Percentiles rank a stretch among this genome's conserved stretches.
These are phyloP conservation scores for Ypsolopha scabrella DNA, from an alignment of 2,888 invertebrate species.

Conservation along the genomic window DNA sequence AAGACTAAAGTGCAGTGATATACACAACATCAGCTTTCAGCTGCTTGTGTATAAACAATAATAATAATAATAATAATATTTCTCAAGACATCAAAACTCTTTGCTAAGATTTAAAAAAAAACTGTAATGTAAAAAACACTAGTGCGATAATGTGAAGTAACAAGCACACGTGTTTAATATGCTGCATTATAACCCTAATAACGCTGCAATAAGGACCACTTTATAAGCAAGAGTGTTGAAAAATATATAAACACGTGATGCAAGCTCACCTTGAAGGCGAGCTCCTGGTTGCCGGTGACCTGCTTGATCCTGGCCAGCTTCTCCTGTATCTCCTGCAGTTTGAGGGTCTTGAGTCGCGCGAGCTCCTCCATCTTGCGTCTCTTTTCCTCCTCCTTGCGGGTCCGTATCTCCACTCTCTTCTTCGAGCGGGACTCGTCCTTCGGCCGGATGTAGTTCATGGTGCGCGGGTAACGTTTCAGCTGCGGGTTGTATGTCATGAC, in stretches of 20 bases:
- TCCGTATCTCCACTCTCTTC: conserved; percentile 80
- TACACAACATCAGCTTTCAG: too few relatives aligned
- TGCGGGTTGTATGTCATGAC: conserved; percentile 23
- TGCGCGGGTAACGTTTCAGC: conserved; percentile 93
- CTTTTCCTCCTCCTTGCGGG: conserved; percentile 84
- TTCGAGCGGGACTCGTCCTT: conserved; percentile 83
- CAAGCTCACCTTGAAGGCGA: conserved; percentile 70
- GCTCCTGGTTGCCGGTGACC: conserved; percentile 85
- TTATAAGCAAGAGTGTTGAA: not conserved
- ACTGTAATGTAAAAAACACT: too few relatives aligned
- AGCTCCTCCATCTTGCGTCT: conserved; percentile 86
- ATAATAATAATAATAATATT: too few relatives aligned
- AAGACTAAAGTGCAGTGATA: too few relatives aligned
- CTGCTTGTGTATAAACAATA: too few relatives aligned
- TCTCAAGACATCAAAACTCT: too few relatives aligned
- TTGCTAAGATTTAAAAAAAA: too few relatives aligned
- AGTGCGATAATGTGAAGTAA: too few relatives aligned
- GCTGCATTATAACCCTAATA: too few relatives aligned
- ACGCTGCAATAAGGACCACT: too few relatives aligned
- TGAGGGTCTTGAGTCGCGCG: conserved; percentile 86
- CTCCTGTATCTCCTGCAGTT: conserved; percentile 89
- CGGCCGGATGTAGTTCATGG: conserved; percentile 84
- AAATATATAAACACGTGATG: not conserved
- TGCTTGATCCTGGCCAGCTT: conserved; percentile 89
- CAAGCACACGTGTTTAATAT: too few relatives aligned